These are phyloP conservation scores for Pyrocoelia pectoralis DNA, from an alignment of 2,888 invertebrate genomes.

Conservation along the genomic window DNA sequence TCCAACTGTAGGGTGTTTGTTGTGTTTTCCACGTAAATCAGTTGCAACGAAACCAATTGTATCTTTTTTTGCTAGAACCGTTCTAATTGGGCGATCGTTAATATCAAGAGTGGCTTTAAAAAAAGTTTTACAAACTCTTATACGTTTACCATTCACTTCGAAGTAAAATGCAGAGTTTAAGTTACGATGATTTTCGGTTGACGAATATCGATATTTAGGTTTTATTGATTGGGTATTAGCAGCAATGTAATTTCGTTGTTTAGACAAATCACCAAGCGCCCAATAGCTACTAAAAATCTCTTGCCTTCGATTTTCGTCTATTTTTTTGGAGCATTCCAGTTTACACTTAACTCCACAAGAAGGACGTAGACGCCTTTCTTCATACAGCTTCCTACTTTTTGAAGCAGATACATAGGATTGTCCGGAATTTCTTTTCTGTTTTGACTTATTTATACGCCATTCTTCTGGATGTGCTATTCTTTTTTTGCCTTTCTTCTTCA, in stretches of 20 bases:
- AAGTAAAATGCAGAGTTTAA: constrained; percentile 23
- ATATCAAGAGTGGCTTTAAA: constrained; percentile 32
- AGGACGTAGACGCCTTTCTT: constrained; percentile 5
- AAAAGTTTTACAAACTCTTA: constrained; percentile 27
- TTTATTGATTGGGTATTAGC: not conserved
- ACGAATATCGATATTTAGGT: constrained; percentile 15
- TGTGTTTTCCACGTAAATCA: constrained; percentile 45
- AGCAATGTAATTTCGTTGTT: constrained; percentile 10
- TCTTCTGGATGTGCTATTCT: no score
- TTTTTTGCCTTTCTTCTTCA: no score
- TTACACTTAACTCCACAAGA: constrained; percentile 12
- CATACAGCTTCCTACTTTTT: not conserved
- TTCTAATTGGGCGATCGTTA: constrained; percentile 30
- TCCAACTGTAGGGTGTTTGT: constrained; percentile 38
- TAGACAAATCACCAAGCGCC: constrained; percentile 1
- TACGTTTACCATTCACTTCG: not conserved
- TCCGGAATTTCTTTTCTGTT: not conserved
- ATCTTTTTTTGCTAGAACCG: constrained; percentile 21
- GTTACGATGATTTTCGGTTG: not conserved
- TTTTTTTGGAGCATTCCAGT: constrained; percentile 13
- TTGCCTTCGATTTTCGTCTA: constrained; percentile 9
- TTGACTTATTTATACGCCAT: not conserved
- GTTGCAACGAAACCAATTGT: constrained; percentile 21
- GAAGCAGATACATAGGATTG: not conserved
- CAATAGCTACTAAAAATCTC: constrained; percentile 19